Evolutionary conservation across 2,888 invertebrate genomes (phyloP), one percentile per base, ranked within the genome.

Genomic region (Aplocera efformata): DNA sequence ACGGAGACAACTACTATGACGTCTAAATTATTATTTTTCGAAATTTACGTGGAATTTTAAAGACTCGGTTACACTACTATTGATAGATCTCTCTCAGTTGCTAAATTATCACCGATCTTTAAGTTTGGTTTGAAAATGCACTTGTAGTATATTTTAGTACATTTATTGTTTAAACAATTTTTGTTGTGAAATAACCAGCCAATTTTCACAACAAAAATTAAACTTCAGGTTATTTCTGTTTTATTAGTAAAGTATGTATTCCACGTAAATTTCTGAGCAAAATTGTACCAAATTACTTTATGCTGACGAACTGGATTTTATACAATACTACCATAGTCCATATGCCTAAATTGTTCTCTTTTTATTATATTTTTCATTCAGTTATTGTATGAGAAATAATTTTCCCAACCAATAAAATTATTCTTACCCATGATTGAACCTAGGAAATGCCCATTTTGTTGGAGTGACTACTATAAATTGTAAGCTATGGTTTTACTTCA

Each of bases 131-230:
- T n/a, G n/a, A n/a, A n/a, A n/a, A n/a, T n/a, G n/a, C n/a, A n/a
- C n/a, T n/a, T n/a, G n/a, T n/a, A n/a, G n/a, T n/a, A 32, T 28
- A 11, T 27, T 27, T 33, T 2, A n/a, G 11, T 23, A 6, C 9
- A 10, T 7, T 24, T 26, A 9, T 28, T 6, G 17, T n/a, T 20
- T 8, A 8, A 10, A 35, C 39, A 7, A 49, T 60, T 72, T 74
- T 69, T 60, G 67, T 64, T 72, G 72, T 77, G 77, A 73, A 75
- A 75, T 64, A 56, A 42, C 75, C 78, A 79, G 78, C 80, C 79
- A 66, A 67, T 76, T 77, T 78, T 76, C 72, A 76, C 66, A 72
- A 61, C 72, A 56, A 67, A 73, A 70, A 48, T 37, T 34, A 36
- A 41, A 11, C 28, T 13, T 11, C 11, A 30, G 6, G 10, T 28